Base-by-base conservation (phyloP, 2,888 invertebrate species). In the Cheilosia vulpina region DNA sequence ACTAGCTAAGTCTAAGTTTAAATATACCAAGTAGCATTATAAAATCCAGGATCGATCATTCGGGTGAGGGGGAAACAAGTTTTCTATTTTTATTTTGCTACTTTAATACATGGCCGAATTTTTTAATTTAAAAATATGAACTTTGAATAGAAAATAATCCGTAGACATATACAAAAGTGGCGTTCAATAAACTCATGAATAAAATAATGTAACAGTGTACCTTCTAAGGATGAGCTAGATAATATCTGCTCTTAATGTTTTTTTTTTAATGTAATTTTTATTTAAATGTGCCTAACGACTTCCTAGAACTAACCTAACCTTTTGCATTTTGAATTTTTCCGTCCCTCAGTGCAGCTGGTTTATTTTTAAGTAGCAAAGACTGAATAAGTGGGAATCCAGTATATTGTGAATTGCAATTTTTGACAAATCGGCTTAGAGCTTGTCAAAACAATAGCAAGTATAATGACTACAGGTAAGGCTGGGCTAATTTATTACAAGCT, bases 11-110 rank as follows among this genome's bases (percentile, higher is more conserved):
- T 63, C 68, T 73, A 80, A 45, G 9, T 58, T 38, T 60, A 21
- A 43, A 38, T 72, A 71, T 83, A 83, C 66, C 77, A 82, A 78
- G 38, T 75, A 79, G 82, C 75, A 75, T 75, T 78, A 69, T 52
- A 57, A 71, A 87, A 69, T 84, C 31, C 53, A 79, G 81, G 71
- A 47, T 60, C 60, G 31, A 41, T 75, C 83, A 84, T 79, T 84
- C 83, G 13, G 41, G 73, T 65, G 41, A 21, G 17, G 41, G 68
- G n/a, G 15, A 17, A 31, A 27, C 27, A 63, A 27, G 13, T n/a
- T 6, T 31, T 50, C 4, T 27, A 21, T 13, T 21, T 50, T 27
- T 27, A 27, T 65, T 47, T 45, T 38, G 7, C 41, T 60, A 47
- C 27, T 17, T 27, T 31, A 68, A 68, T 57, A 57, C 47, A 69